Base-by-base conservation (phyloP, 2,888 invertebrate genomes). In the Drosophila paracracens region DNA sequence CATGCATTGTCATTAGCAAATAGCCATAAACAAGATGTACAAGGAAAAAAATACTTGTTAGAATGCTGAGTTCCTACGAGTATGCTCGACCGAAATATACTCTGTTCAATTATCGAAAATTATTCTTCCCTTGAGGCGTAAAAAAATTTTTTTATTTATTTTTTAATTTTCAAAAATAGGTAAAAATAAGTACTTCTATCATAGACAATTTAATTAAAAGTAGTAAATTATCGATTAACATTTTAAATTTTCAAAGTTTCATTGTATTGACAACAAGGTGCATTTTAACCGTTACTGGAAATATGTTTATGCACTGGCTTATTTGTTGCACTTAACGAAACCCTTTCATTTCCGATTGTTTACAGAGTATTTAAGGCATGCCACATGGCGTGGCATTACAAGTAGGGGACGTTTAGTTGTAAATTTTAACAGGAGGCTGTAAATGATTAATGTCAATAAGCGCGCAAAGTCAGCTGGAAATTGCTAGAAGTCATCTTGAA, bases 361-460 rank as follows among this genome's bases (percentile, higher is more conserved):
- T 53, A 40, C 27, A 69, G 70, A 52, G 70, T 71, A 50, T 58
- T 18, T 57, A 48, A 67, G 61, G 48, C 51, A 63, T 70, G 68
- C 63, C 53, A 43, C 57, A 69, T 59, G 27, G 51, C 63, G 74
- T 70, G 71, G 66, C 73, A 71, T 68, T 66, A 65, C 67, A 69
- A 71, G 65, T 58, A 40, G 38, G 57, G 36, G 69, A 67, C 68
- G 69, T 56, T 72, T 84, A 82, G 78, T 88, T 84, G 87, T 81
- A 87, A 83, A 81, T 83, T 89, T 81, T 84, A 79, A 75, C 83
- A 87, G 83, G 89, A 78, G 65, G 54, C 78, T 83, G 89, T 81
- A 63, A 88, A 89, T 88, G 87, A 89, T 88, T 88, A 88, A 88
- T 89, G 87, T 87, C 89, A 88, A 88, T 88, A 88, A 80, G 84